Base-by-base conservation (phyloP, 2,113 vertebrate genomes). In the Sterna hirundo region DNA sequence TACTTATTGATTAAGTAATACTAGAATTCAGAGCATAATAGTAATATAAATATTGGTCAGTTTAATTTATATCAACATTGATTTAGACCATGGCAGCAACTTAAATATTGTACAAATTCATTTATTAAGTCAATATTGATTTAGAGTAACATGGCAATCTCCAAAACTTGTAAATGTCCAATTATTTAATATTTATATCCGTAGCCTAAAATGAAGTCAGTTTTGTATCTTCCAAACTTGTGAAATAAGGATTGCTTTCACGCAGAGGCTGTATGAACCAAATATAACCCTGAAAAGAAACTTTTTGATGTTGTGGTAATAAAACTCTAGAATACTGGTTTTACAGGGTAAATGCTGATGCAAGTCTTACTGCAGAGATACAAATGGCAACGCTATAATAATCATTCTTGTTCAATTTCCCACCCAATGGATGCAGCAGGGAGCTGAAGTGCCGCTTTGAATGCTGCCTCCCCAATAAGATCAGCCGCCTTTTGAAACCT, bases 151-250 rank as follows among this genome's bases (percentile, higher is more conserved):
- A 2, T 65, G 32, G 27, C 27, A 72, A 27, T 71, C 55, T 90
- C 44, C 36, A 71, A 89, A 92, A 70, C 21, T 61, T 82, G 36
- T 65, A 79, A 82, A 72, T 54, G 69, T 71, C 88, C 57, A 84
- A 57, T 95, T 86, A 88, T 64, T 88, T 82, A 55, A 69, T 94
- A 88, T 94, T 94, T 93, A 62, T 70, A 64, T 36, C 26, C 7
- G 15, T 29, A 82, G 34, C 30, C 25, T 75, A 44, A 92, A 86
- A 80, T 34, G 5, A 84, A 95, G 30, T 57, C 47, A 75, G 20
- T 46, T 86, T 91, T 90, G 27, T 17, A 34, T 47, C 79, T 72
- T 79, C 27, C 16, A 76, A 76, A 84, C 18, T n/a, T 66, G 26
- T 61, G 66, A 80, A 88, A 78, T 74, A 64, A 69, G 27, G 36